Conservation (phyloP, 2,888 invertebrate genomes). For the Homarus gammarus region DNA sequence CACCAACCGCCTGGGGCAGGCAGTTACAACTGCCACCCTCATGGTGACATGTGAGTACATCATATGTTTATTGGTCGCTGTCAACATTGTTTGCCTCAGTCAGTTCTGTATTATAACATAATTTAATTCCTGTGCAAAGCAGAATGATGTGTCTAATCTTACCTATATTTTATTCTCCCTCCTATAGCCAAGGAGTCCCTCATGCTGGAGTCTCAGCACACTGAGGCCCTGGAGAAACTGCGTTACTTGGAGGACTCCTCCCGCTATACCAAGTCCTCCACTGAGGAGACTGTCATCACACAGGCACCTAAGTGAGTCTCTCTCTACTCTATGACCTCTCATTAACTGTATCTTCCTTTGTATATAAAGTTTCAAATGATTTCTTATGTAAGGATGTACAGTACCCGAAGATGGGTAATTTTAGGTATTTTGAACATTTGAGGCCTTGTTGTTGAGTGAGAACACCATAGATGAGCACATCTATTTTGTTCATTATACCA, state of each 20-base stretch:
- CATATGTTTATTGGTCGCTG: background rate
- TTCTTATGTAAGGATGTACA: too few relatives aligned
- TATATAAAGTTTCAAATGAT: too few relatives aligned
- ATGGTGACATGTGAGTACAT: slow-evolving; percentile 75
- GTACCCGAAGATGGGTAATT: too few relatives aligned
- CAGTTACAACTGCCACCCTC: slow-evolving; percentile 94
- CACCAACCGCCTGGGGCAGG: slow-evolving; percentile 93
- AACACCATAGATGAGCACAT: too few relatives aligned
- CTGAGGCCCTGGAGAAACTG: slow-evolving; percentile 91
- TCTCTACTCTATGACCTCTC: background rate
- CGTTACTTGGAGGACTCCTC: slow-evolving; percentile 90
- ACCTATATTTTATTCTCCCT: background rate
- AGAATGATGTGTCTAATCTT: too few relatives aligned
- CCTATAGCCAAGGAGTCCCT: slow-evolving; percentile 90
- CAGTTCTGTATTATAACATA: background rate
- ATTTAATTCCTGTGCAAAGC: background rate
- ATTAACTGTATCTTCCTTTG: too few relatives aligned
- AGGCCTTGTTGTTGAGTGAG: too few relatives aligned
- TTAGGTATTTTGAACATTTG: too few relatives aligned
- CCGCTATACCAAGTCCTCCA: slow-evolving; percentile 89
- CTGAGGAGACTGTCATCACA: slow-evolving; percentile 88
- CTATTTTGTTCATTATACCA: too few relatives aligned
- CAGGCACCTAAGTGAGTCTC: slow-evolving; percentile 81
- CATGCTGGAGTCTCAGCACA: slow-evolving; percentile 92
- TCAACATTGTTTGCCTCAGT: too few relatives aligned